Conservation (phyloP, 1,140 invertebrate species). For the Brachionus koreanus region DNA sequence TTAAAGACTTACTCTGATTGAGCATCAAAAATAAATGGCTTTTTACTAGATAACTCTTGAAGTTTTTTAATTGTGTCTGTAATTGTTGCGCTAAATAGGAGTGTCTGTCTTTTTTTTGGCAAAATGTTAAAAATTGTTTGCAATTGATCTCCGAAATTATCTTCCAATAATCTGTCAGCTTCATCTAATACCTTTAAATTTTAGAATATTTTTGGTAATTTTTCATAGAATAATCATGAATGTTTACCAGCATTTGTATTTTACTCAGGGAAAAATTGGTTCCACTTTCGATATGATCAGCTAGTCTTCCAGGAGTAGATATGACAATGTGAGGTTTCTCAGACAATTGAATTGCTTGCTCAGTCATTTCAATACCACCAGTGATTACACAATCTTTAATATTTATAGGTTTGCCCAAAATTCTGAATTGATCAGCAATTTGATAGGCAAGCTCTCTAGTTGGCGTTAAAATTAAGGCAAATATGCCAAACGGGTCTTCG, state of each 20-base stretch:
- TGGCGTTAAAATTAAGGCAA: conserved; percentile 58
- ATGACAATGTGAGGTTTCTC: conserved; percentile 58
- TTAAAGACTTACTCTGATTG: conserved; percentile 49
- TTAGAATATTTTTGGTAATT: not conserved
- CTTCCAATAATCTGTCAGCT: conserved; percentile 58
- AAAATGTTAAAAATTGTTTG: conserved; percentile 55
- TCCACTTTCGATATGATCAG: conserved; percentile 56
- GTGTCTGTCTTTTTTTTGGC: conserved; percentile 56
- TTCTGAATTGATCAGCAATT: conserved; percentile 70
- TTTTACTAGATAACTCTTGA: conserved; percentile 51
- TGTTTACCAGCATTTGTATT: conserved; percentile 55
- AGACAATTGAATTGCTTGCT: conserved; percentile 53
- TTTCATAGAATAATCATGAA: not conserved
- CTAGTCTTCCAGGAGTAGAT: conserved; percentile 58
- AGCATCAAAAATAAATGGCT: conserved; percentile 56
- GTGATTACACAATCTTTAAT: conserved; percentile 55
- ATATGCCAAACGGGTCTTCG: conserved; percentile 59
- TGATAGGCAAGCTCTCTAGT: conserved; percentile 62
- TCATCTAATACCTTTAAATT: conserved; percentile 53
- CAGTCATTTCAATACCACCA: conserved; percentile 57
- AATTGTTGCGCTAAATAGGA: conserved; percentile 59
- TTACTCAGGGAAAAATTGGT: conserved; percentile 55
- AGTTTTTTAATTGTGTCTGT: conserved; percentile 54
- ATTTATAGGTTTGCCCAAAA: conserved; percentile 61
- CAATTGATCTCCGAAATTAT: conserved; percentile 58